Conservation (phyloP, 1,140 invertebrate genomes). For the Physella acuta region DNA sequence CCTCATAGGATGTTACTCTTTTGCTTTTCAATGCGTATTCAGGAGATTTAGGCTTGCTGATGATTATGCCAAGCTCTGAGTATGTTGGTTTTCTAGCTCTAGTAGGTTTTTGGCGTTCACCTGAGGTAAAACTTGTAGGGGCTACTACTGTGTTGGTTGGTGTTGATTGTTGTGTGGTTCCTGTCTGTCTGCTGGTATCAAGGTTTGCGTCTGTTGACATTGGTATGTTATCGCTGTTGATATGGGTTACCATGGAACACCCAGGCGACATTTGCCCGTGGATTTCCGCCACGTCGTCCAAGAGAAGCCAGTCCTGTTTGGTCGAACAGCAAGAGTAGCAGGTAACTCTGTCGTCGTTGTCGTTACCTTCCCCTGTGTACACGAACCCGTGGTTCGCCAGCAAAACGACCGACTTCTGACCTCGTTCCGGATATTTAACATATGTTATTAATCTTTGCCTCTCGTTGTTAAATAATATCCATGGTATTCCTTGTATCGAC, state of each 20-base stretch:
- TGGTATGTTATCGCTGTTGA: constrained; percentile 28
- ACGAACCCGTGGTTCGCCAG: constrained; percentile 71
- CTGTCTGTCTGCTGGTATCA: too few species aligned
- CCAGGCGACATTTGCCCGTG: constrained; percentile 29
- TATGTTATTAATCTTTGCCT: not conserved
- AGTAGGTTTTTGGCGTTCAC: too few species aligned
- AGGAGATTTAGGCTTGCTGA: too few species aligned
- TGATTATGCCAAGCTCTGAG: too few species aligned
- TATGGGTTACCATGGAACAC: constrained; percentile 31
- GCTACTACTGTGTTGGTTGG: too few species aligned
- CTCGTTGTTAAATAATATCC: too few species aligned
- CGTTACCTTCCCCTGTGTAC: constrained; percentile 22
- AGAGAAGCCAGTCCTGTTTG: constrained; percentile 29
- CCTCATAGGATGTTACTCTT: too few species aligned
- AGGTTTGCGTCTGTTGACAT: too few species aligned
- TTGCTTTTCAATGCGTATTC: too few species aligned
- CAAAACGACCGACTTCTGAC: constrained; percentile 64
- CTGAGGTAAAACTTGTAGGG: too few species aligned
- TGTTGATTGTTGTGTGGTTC: too few species aligned
- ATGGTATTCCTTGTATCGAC: not conserved
- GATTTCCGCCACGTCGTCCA: constrained; percentile 27
- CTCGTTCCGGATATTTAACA: constrained; percentile 5
- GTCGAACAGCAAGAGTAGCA: constrained; percentile 35
- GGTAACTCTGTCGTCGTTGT: constrained; percentile 21
- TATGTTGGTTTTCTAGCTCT: too few species aligned